Evolutionary conservation across 2,888 invertebrate genomes (phyloP).

Genomic region (Limnephilus rhombicus): DNA sequence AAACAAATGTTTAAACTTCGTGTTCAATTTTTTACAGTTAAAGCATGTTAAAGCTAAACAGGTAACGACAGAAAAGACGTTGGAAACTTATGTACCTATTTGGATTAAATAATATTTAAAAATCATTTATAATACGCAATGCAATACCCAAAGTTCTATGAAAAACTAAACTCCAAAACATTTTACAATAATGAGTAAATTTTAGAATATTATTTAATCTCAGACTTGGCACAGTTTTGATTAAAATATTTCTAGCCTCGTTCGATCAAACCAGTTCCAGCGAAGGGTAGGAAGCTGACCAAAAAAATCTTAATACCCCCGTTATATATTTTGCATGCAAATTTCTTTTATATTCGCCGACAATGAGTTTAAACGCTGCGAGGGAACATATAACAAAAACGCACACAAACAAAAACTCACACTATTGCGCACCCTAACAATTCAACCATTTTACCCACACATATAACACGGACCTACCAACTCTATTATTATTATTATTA

Average conservation of each 20-base stretch:
- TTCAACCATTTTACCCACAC: background rate
- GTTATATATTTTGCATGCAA: slow-evolving; percentile 57
- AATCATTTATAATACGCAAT: too few species aligned
- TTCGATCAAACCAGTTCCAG: background rate
- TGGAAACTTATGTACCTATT: too few species aligned
- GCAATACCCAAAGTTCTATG: too few species aligned
- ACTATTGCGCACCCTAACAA: background rate
- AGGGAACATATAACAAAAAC: slow-evolving; percentile 21
- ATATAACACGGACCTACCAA: background rate
- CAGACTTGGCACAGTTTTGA: background rate
- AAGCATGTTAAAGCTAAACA: too few species aligned
- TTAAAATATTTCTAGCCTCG: background rate
- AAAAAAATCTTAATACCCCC: slow-evolving; percentile 41
- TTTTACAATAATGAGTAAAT: background rate
- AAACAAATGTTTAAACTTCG: too few species aligned
- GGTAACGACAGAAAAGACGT: too few species aligned
- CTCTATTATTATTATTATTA: background rate
- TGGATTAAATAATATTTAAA: too few species aligned
- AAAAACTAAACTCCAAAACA: too few species aligned
- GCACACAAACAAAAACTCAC: slow-evolving; percentile 12
- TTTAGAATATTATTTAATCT: background rate
- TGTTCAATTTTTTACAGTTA: too few species aligned
- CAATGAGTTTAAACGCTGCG: slow-evolving; percentile 42
- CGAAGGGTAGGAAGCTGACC: slow-evolving; percentile 33
- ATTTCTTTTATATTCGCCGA: slow-evolving; percentile 57